Evolutionary conservation across 2,113 vertebrate species (phyloP).

Genomic region (Plestiodon gilberti): DNA sequence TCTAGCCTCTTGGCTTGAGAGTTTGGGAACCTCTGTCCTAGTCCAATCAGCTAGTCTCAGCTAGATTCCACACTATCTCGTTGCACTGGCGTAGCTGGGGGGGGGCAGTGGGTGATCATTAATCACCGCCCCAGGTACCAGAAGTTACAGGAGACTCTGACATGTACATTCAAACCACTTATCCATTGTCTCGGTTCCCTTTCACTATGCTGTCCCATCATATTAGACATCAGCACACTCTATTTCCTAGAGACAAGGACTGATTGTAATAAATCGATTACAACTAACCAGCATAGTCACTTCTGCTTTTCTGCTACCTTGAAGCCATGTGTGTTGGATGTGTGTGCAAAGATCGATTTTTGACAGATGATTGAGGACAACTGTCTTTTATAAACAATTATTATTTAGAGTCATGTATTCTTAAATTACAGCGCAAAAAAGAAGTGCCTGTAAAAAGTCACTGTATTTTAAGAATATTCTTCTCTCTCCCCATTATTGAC

Average conservation of each 20-base stretch:
- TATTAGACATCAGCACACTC: background rate
- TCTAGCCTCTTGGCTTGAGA: background rate
- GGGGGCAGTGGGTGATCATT: too few relatives aligned
- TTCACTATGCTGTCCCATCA: background rate
- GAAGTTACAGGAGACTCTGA: background rate
- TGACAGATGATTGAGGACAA: background rate
- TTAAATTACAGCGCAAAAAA: background rate
- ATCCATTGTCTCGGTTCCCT: background rate
- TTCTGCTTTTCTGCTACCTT: background rate
- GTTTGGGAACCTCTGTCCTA: background rate
- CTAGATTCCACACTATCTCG: background rate
- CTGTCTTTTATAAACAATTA: background rate
- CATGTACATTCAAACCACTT: background rate
- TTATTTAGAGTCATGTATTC: background rate
- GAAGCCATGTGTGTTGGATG: too few relatives aligned
- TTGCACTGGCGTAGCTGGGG: too few relatives aligned
- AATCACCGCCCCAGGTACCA: too few relatives aligned
- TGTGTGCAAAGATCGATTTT: too few relatives aligned
- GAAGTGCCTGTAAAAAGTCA: background rate
- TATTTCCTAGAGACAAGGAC: background rate
- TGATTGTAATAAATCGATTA: background rate
- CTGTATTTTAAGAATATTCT: constrained; percentile 37
- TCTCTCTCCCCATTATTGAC: constrained; percentile 43
- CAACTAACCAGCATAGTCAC: background rate
- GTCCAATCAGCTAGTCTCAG: background rate